Conservation (phyloP, 2,888 invertebrate species). For the Julus scanicus region DNA sequence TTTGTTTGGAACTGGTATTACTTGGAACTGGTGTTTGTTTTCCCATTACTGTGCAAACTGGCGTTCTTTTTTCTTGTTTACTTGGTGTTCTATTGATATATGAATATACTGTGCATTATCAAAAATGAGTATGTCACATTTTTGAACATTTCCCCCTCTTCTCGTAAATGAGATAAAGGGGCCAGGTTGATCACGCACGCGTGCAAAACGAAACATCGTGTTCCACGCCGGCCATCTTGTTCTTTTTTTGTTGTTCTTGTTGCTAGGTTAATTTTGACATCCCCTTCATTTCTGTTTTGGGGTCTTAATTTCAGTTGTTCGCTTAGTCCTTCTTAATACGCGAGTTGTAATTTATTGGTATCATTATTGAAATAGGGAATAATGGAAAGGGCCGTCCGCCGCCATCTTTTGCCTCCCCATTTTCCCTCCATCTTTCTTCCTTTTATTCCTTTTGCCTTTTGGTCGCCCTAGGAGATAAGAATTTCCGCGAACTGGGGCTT, state of each 20-base stretch:
- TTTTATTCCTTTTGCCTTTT: background rate
- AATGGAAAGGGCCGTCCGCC: background rate
- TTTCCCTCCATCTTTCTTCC: background rate
- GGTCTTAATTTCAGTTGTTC: constrained; percentile 15
- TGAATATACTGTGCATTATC: no score
- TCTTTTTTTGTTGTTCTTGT: background rate
- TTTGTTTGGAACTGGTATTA: no score
- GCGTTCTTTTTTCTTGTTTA: no score
- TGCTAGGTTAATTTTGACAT: background rate
- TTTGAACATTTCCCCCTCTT: no score
- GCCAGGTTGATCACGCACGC: background rate
- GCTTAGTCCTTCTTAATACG: constrained; percentile 13
- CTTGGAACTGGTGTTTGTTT: no score
- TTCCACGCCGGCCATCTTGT: background rate
- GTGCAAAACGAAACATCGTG: constrained; percentile 26
- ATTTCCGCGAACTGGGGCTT: constrained; percentile 3
- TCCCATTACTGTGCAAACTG: no score
- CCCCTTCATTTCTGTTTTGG: background rate
- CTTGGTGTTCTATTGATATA: no score
- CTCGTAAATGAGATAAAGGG: no score
- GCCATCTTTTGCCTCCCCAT: background rate
- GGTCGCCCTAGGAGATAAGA: constrained; percentile 31
- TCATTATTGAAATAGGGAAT: constrained; percentile 44
- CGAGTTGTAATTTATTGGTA: constrained; percentile 49
- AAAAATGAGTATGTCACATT: no score